These are phyloP conservation scores for Himalopsyche tibetana DNA, from an alignment of 2,888 invertebrate species.

Conservation along the genomic window DNA sequence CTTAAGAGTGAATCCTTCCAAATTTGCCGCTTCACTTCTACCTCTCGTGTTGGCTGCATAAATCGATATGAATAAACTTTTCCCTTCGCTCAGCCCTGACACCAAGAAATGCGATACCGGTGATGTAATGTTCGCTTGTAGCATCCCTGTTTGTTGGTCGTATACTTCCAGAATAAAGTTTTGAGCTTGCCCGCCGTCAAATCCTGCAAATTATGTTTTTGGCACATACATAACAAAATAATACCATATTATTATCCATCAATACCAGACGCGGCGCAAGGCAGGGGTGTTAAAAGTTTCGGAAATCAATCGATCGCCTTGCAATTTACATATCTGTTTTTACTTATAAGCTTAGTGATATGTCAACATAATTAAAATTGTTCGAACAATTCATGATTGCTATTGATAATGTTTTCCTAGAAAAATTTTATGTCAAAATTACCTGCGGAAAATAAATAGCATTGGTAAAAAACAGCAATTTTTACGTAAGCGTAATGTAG, in stretches of 20 bases:
- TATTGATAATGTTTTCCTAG: too few species aligned
- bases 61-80: slow-evolving; percentile 85
- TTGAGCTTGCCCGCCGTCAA: slow-evolving; percentile 87
- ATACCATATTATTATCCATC: neutral
- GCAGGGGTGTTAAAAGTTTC: too few species aligned
- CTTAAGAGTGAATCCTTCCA: slow-evolving; percentile 81
- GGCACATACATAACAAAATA: slow-evolving; percentile 32
- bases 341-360: too few species aligned
- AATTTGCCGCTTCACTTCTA: slow-evolving; percentile 82
- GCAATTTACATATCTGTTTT: too few species aligned
- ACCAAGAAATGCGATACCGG: slow-evolving; percentile 86
- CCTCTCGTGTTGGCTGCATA: slow-evolving; percentile 91
- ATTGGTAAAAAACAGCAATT: too few species aligned
- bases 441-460: too few species aligned
- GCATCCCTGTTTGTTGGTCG: slow-evolving; percentile 79
- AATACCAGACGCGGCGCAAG: too few species aligned
- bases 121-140: slow-evolving; percentile 83
- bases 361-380: too few species aligned
- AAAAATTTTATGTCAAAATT: too few species aligned
- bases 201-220: slow-evolving; percentile 71
- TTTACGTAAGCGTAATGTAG: too few species aligned
- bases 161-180: slow-evolving; percentile 84
- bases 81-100: slow-evolving; percentile 86
- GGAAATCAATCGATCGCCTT: too few species aligned
- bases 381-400: too few species aligned